Evolutionary conservation across 2,113 vertebrate species (phyloP).

Genomic region (Tautogolabrus adspersus): DNA sequence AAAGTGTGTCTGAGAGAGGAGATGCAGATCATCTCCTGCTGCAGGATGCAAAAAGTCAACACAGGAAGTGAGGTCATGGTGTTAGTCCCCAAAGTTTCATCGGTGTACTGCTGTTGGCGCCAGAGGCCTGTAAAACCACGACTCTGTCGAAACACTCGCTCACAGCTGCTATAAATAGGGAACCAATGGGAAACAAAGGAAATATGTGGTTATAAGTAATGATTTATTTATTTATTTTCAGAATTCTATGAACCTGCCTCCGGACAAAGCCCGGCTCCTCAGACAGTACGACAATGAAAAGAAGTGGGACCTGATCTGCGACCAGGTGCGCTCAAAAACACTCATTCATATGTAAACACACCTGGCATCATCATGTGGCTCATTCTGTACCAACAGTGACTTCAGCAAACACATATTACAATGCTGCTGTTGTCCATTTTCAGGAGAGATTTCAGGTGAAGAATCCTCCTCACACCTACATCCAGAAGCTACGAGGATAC

Average conservation of each 20-base stretch:
- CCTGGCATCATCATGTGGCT: background rate
- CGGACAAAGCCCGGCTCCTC: slow-evolving; percentile 95
- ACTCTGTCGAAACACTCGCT: slow-evolving; percentile 20
- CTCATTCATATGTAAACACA: slow-evolving; percentile 13
- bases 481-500: slow-evolving; percentile 94
- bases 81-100: slow-evolving; percentile 39
- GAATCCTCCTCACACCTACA: slow-evolving; percentile 96
- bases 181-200: background rate
- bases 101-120: slow-evolving; percentile 31
- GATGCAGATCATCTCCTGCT: slow-evolving; percentile 62
- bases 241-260: slow-evolving; percentile 98
- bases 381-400: background rate
- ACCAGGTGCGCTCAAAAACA: slow-evolving; percentile 86
- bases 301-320: slow-evolving; percentile 98
- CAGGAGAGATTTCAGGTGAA: slow-evolving; percentile 98
- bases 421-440: slow-evolving; percentile 29
- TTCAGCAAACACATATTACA: slow-evolving; percentile 12
- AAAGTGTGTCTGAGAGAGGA: slow-evolving; percentile 34
- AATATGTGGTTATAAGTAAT: background rate
- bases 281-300: slow-evolving; percentile 97
- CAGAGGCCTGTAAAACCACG: slow-evolving; percentile 30
- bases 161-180: slow-evolving; percentile 32
- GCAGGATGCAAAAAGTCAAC: slow-evolving; percentile 75
- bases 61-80: slow-evolving; percentile 80
- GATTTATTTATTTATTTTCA: slow-evolving; percentile 74